phyloP scores from a whole-genome alignment of 2,113 vertebrate species.

The Alethe castanea region DNA sequence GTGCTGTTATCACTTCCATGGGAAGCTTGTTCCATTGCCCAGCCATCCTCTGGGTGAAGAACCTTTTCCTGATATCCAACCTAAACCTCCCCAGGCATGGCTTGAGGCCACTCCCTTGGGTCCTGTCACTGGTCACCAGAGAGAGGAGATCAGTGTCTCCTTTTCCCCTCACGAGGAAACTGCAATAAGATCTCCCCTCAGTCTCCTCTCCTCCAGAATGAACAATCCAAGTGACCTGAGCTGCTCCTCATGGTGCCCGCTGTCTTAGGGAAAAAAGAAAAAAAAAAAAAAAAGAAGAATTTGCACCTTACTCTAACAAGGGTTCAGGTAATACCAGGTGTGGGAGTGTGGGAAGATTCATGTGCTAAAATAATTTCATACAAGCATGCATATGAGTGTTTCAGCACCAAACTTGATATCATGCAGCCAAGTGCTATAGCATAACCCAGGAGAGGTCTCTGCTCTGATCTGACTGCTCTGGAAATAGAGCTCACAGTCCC shows the following conservation, averaged over 20 bases:
- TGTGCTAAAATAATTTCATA: not conserved
- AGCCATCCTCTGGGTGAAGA: accelerated
- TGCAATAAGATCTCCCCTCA: not conserved
- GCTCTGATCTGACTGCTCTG: not conserved
- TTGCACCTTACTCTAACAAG: not conserved
- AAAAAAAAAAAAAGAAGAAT: not conserved
- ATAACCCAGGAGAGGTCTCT: not conserved
- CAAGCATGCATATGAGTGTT: not conserved
- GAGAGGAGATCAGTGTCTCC: not conserved
- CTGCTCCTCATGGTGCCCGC: not conserved
- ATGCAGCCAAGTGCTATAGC: not conserved
- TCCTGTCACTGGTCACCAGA: not conserved
- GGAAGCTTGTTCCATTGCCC: not conserved
- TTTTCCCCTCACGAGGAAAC: not conserved
- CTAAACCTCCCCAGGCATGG: not conserved
- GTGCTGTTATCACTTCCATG: not conserved
- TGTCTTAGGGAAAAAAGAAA: not conserved
- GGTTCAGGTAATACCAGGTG: not conserved
- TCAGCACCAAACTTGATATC: not conserved
- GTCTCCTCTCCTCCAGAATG: not conserved
- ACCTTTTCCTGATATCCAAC: not conserved
- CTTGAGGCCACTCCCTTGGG: not conserved
- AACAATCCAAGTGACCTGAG: not conserved
- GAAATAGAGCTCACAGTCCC: not conserved
- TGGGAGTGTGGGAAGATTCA: not conserved